These are phyloP conservation scores for Plectropomus leopardus DNA, from an alignment of 2,113 vertebrate genomes.

Conservation along the genomic window DNA sequence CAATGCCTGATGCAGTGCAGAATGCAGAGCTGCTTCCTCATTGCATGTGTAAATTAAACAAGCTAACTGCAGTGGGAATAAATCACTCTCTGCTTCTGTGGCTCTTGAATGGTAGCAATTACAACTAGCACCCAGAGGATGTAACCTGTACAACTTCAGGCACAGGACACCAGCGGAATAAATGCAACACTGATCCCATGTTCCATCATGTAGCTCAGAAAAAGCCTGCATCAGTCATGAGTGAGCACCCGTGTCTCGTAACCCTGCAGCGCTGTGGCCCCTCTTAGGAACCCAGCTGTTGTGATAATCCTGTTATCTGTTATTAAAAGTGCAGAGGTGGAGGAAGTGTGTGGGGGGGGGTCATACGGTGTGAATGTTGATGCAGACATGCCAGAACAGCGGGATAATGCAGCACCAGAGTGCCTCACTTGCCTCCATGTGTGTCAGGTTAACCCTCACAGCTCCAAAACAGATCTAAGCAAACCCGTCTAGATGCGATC, in stretches of 20 bases:
- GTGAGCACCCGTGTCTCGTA: conserved; percentile 14
- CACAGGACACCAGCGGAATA: conserved; percentile 23
- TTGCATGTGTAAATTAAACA: conserved; percentile 31
- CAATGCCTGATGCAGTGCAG: neutral
- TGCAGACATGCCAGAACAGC: conserved; percentile 8
- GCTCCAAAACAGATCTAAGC: conserved; percentile 32
- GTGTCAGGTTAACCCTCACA: conserved; percentile 44
- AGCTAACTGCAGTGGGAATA: conserved; percentile 1
- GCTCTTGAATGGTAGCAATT: conserved; percentile 17
- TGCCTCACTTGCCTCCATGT: conserved; percentile 27
- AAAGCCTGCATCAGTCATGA: conserved; percentile 51
- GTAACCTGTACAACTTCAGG: neutral
- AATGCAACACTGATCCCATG: conserved; percentile 22
- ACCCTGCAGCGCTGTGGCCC: conserved; percentile 29
- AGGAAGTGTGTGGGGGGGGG: neutral
- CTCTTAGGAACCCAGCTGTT: conserved; percentile 48
- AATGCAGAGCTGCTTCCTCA: conserved; percentile 9
- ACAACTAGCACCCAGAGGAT: conserved; percentile 25
- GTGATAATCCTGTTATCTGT: conserved; percentile 70
- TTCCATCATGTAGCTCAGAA: conserved; percentile 25
- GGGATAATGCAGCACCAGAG: conserved; percentile 18
- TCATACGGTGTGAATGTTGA: conserved; percentile 47
- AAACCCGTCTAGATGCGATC: conserved; percentile 50
- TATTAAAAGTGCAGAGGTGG: conserved; percentile 29
- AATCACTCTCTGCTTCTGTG: conserved; percentile 16